These are phyloP conservation scores for Clanis bilineata DNA, from an alignment of 2,888 invertebrate species.

Conservation along the genomic window DNA sequence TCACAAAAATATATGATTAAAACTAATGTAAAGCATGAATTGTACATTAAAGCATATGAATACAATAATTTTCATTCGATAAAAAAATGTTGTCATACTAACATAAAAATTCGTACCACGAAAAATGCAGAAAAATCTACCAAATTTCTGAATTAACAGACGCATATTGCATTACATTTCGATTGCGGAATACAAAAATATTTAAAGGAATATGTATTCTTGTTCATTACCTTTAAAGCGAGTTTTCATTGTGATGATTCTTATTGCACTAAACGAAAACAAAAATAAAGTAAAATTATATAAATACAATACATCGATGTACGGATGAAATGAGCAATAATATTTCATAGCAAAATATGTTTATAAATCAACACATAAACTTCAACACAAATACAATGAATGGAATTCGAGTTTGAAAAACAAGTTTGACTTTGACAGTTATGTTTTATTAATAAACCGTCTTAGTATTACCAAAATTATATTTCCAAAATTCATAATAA, in stretches of 20 bases:
- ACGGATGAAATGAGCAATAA: constrained; percentile 61
- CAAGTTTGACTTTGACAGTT: background rate
- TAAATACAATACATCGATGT: constrained; percentile 65
- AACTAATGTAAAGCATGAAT: background rate
- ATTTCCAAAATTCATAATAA: background rate
- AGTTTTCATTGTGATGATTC: constrained; percentile 35
- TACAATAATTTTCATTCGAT: background rate
- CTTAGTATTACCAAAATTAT: background rate
- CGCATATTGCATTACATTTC: background rate
- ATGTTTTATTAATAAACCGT: background rate
- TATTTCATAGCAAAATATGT: constrained; percentile 18
- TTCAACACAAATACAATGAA: background rate
- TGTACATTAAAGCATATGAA: constrained; percentile 8
- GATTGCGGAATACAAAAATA: constrained; percentile 4
- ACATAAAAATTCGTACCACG: background rate
- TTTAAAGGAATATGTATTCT: background rate
- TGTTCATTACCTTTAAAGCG: constrained; percentile 11
- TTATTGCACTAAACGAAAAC: constrained; percentile 43
- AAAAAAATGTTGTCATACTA: background rate
- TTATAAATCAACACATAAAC: background rate
- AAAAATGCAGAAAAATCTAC: background rate
- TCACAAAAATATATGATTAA: background rate
- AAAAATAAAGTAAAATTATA: constrained; percentile 35
- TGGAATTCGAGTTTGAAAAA: background rate
- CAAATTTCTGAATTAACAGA: background rate